Evolutionary conservation across 1,140 invertebrate species (phyloP).

Genomic region (Proales similis): DNA sequence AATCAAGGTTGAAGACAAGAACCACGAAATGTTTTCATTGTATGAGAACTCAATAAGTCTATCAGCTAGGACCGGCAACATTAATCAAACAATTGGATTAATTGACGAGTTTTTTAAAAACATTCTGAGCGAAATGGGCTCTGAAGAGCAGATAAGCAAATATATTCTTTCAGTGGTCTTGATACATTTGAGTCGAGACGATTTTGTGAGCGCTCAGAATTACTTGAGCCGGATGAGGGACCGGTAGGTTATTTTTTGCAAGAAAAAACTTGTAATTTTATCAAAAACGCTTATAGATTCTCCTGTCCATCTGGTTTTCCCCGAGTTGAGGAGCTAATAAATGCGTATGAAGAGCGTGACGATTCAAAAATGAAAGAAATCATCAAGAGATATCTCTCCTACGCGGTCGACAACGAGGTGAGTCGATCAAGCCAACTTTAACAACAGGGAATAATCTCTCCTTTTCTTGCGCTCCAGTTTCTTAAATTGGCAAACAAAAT

Average conservation of each 20-base stretch:
- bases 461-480: too few relatives aligned
- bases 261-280: background rate
- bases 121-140: slow-evolving; percentile 5
- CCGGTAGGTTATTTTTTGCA: background rate
- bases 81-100: background rate
- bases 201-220: slow-evolving; percentile 29
- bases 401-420: slow-evolving; percentile 33
- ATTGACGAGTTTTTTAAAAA: background rate
- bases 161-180: slow-evolving; percentile 9
- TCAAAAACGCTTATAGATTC: too few relatives aligned
- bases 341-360: slow-evolving; percentile 29
- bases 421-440: too few relatives aligned
- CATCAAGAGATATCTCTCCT: slow-evolving; percentile 24
- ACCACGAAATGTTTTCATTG: slow-evolving; percentile 3
- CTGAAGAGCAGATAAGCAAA: slow-evolving; percentile 21
- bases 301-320: background rate
- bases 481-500: slow-evolving; percentile 27
- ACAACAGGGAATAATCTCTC: too few relatives aligned
- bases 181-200: slow-evolving; percentile 23
- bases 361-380: slow-evolving; percentile 31
- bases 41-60: slow-evolving; percentile 27
- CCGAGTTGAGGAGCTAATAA: slow-evolving; percentile 3
- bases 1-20: slow-evolving; percentile 35
- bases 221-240: slow-evolving; percentile 15
- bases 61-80: slow-evolving; percentile 1